These are phyloP conservation scores for Indicator maculatus DNA, from an alignment of 2,113 vertebrate genomes.

Conservation along the genomic window DNA sequence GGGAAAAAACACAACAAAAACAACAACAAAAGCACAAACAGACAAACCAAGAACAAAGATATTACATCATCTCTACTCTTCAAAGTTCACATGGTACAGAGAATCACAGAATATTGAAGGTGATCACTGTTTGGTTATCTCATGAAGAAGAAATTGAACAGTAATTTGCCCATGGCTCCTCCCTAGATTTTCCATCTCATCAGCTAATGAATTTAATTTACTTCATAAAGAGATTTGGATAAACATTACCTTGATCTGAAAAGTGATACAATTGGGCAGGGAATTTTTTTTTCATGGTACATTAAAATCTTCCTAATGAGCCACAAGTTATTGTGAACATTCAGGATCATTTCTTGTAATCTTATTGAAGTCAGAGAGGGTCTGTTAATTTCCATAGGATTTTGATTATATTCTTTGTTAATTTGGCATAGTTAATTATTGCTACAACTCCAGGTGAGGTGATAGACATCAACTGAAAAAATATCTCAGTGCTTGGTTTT, in stretches of 20 bases:
- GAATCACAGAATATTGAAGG: background rate
- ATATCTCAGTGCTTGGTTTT: rapidly evolving
- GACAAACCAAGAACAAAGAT: background rate
- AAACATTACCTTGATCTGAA: background rate
- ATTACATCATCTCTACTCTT: background rate
- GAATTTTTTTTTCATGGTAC: background rate
- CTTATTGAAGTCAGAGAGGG: background rate
- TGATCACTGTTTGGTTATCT: background rate
- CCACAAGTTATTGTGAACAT: background rate
- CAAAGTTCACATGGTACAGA: background rate
- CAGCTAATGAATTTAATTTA: background rate
- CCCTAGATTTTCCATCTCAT: background rate
- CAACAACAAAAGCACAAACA: no score
- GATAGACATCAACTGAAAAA: background rate
- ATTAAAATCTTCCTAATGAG: background rate
- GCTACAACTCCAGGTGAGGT: background rate
- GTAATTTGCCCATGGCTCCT: background rate
- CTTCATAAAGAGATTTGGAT: background rate
- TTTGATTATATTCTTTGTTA: background rate
- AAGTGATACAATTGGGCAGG: background rate
- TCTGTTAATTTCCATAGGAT: background rate
- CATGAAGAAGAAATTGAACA: background rate
- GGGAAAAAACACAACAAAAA: background rate
- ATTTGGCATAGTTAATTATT: background rate
- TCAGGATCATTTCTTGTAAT: background rate